phyloP scores from a whole-genome alignment of 1,140 invertebrate genomes.

The Aethina tumida region DNA sequence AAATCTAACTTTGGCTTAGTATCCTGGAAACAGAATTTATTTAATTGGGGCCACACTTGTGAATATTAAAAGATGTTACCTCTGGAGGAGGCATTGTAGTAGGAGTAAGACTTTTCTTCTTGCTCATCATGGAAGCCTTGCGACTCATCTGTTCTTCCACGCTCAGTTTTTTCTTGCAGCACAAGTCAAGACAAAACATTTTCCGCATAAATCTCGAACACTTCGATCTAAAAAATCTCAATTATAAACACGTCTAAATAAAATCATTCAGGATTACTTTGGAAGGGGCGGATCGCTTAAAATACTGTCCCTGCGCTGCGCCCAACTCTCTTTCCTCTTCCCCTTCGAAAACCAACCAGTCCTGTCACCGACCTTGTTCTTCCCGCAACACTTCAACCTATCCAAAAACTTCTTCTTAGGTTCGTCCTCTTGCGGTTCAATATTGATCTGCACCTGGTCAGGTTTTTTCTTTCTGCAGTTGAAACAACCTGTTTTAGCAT shows the following conservation, averaged over 20 bases:
- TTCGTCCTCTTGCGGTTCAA: constrained; percentile 28
- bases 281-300: constrained; percentile 19
- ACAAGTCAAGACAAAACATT: constrained; percentile 33
- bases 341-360: constrained; percentile 23
- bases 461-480: constrained; percentile 23
- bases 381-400: constrained; percentile 28
- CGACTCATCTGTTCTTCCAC: constrained; percentile 36
- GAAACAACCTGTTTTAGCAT: constrained; percentile 22
- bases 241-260: neutral
- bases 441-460: constrained; percentile 19
- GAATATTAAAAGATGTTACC: constrained; percentile 33
- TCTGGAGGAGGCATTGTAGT: constrained; percentile 44
- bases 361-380: constrained; percentile 28
- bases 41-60: constrained; percentile 2
- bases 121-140: constrained; percentile 47
- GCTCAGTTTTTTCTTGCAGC: constrained; percentile 34
- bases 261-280: constrained; percentile 1
- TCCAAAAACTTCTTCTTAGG: constrained; percentile 16
- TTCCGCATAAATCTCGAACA: constrained; percentile 23
- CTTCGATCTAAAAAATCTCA: constrained; percentile 15
- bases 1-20: constrained; percentile 69
- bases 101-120: constrained; percentile 49
- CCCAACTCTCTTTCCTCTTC: constrained; percentile 33
- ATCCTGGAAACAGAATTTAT: constrained; percentile 43
- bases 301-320: constrained; percentile 33